Base-by-base conservation (phyloP, 1,140 invertebrate species). In the Drosophila obscura region DNA sequence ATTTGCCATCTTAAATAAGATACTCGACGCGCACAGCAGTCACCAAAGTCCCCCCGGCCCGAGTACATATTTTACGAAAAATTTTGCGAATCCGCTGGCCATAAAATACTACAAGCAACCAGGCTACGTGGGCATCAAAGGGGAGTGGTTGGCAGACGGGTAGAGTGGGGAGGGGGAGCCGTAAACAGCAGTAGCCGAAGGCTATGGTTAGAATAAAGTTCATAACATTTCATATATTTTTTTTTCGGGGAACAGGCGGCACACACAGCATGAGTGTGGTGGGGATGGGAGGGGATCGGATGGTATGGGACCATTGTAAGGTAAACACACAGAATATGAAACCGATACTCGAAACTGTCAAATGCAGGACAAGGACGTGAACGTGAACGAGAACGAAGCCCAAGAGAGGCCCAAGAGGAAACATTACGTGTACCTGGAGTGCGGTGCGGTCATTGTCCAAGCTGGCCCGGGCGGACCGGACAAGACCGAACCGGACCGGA, bases 341-440 rank as follows among this genome's bases (percentile, higher is more conserved):
- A 85, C 78, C 82, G 83, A 87, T 87, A 87, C 82, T 87, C 77
- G 82, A 68, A 48, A 68, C 80, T 87, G 82, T 87, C 82, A 87
- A 77, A 78, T 50, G 63, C 83, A 87, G 81, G 49, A 46, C 35
- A 39, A 39, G 35, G 35, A 39, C 35, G 35, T 39, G 35, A 39
- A 39, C 35, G 35, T 13, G 35, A 4, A 11, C 31, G 28, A 31
- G 28, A 31, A 31, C 31, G 11, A 39, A 39, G 35, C 35, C 35
- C 35, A 39, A 39, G 35, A 39, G 26, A 28, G 35, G 19, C n/a
- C 28, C 31, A 11, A 43, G 22, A 55, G 66, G 44, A 43, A 49
- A 43, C 35, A 68, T 68, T 69, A 69, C 62, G 62, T 65, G 28
- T 65, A 65, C 64, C 63, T 68, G 66, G 43, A 45, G 46, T 31